phyloP scores from a whole-genome alignment of 2,888 invertebrate genomes.

The Hypena proboscidalis region DNA sequence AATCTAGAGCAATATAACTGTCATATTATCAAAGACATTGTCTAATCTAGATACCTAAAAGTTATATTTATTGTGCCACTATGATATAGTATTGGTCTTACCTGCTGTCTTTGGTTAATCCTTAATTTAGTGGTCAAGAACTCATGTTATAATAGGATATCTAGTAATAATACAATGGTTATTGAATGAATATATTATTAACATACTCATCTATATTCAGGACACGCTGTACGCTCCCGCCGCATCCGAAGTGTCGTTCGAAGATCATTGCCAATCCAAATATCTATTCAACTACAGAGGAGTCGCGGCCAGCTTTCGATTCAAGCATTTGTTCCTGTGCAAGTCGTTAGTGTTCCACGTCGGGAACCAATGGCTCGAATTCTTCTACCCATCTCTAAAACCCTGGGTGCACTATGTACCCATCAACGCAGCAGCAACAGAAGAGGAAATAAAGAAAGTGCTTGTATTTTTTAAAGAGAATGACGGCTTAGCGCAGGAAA shows the following conservation, averaged over 20 bases:
- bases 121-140: no score
- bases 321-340: conserved; percentile 97
- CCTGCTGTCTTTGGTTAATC: no score
- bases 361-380: conserved; percentile 97
- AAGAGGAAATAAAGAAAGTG: conserved; percentile 89
- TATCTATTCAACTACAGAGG: conserved; percentile 98
- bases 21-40: no score
- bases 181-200: background rate
- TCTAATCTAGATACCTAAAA: no score
- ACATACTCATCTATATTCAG: conserved; percentile 73
- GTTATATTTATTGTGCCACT: no score
- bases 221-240: conserved; percentile 95
- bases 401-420: conserved; percentile 99
- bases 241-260: conserved; percentile 94
- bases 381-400: conserved; percentile 95
- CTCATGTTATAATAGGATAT: no score
- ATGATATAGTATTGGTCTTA: no score
- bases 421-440: conserved; percentile 86
- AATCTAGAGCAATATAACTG: no score
- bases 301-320: conserved; percentile 98
- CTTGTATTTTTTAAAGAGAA: conserved; percentile 91
- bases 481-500: conserved; percentile 90
- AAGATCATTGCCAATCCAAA: conserved; percentile 96
- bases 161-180: no score
- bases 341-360: conserved; percentile 97